Base-by-base conservation (phyloP, 2,797 vertebrate genomes). In the Semaprochilodus insignis region DNA sequence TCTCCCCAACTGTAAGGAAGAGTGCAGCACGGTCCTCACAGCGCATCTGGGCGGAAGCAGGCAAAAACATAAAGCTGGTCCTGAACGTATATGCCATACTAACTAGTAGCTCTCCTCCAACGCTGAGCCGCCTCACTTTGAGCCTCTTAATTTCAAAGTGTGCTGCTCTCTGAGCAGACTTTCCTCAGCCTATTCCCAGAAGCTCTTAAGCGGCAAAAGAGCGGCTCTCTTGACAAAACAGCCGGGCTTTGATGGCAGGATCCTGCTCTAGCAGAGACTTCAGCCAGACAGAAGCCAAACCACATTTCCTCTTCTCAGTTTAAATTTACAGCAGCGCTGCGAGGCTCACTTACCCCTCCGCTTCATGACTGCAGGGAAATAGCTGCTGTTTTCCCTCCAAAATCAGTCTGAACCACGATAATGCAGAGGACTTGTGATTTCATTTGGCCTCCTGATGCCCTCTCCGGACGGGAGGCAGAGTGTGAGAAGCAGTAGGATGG, bases 221-320 rank as follows among this genome's bases (percentile, higher is more conserved):
- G 79, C 81, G 70, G 71, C 66, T 79, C 74, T 79, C 74, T 74
- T 25, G 62, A 70, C 79, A 78, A 51, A 83, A 80, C 73, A 52
- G 66, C 36, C 52, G 19, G 55, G 57, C 60, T 88, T 86, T 79
- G 21, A 83, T 65, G 85, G 60, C 19, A 51, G 78, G 73, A 36
- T 19, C 75, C 77, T 78, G 78, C 81, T 77, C 27, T 70, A 76
- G 44, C 63, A 74, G 69, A 34, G 78, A 71, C 55, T 74, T 74
- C 23, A 34, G 83, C 78, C 82, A 84, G 82, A 87, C 84, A 83
- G 87, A 89, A 88, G 91, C 89, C 91, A 92, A 88, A 92, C 91
- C 89, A 80, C 87, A 90, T 79, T 90, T 89, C 86, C 89, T 87
- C 85, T 79, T 85, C 81, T 86, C 84, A 34, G 83, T 93, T 87